Base-by-base conservation (phyloP, 2,888 invertebrate genomes). In the Acleris cristana region DNA sequence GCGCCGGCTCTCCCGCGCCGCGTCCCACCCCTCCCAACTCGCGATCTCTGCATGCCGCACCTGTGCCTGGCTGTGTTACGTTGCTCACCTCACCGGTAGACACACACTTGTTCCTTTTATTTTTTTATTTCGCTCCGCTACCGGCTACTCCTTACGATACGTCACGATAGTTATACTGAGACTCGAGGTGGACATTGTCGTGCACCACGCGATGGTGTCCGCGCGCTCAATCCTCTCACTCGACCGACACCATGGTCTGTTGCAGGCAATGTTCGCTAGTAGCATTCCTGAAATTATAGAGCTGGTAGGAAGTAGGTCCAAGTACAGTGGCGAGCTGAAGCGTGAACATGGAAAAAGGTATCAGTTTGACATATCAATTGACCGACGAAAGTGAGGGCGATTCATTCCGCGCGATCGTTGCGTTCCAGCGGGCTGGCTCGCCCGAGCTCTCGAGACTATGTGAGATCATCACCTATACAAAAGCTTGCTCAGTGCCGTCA, bases 251-350 rank as follows among this genome's bases (percentile, higher is more conserved):
- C 92, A 88, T 92, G 92, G 92, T 95, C 95, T 95, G 95, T 96
- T 96, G 94, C 96, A 98, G 98, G 99, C 99, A 95, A 98, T 99
- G 96, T 99, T 99, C 97, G 99, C 99, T 95, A 98, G 98, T 96
- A 98, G 98, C 96, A 98, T 99, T 94, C 99, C 99, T 94, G 99
- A 99, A 96, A 99, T 99, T 95, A 98, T 98, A 95, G 99, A 99
- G 95, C 98, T 99, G 95, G 97, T 99, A 95, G 98, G 99, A 94
- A 97, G 97, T 95, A 97, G 99, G 94, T 98, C 98, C 95, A 99
- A 99, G 95, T 99, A 99, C 96, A 97, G 98, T 95, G 99, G 99
- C 94, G 97, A 98, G 94, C 99, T 98, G 96, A 99, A 98, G 96
- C 97, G 98, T 94, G 99, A 99, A 95, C 97, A 98, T 93, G 99